Percentiles rank a stretch among this genome's conserved stretches.
These are phyloP conservation scores for Patella vulgata DNA, from an alignment of 1,140 invertebrate genomes.

Conservation along the genomic window DNA sequence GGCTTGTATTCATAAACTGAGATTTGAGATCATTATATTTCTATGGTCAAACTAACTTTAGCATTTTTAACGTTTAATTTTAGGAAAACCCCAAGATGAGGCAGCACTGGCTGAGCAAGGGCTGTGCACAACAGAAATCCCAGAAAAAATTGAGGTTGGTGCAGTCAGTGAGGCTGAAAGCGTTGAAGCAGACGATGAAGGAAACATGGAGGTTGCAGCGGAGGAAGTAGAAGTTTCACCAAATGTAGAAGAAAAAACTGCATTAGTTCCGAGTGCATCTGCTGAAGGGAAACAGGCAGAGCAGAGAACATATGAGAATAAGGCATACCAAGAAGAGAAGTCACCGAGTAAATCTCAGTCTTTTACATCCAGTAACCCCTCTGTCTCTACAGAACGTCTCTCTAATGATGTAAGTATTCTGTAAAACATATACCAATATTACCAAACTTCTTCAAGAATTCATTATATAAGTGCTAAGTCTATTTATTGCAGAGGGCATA, in stretches of 20 bases:
- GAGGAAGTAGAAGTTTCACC: constrained; percentile 47
- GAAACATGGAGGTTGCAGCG: constrained; percentile 27
- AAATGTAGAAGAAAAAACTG: constrained; percentile 4
- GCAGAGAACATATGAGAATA: constrained; percentile 34
- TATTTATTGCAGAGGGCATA: no score
- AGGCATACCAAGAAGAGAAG: constrained; percentile 38
- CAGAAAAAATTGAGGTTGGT: background rate
- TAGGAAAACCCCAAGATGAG: no score
- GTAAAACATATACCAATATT: background rate
- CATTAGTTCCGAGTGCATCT: background rate
- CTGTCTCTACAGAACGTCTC: constrained; percentile 14
- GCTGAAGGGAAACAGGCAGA: constrained; percentile 17
- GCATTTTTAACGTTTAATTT: no score
- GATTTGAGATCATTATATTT: no score
- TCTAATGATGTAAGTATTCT: constrained; percentile 33
- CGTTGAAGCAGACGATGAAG: constrained; percentile 13
- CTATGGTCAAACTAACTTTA: no score
- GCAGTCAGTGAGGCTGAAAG: background rate
- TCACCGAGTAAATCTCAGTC: constrained; percentile 9
- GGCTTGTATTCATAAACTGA: no score
- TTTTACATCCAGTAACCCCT: constrained; percentile 16
- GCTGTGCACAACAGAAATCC: background rate
- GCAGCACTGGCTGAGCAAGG: background rate
- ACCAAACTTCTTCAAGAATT: no score
- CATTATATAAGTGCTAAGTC: no score